Conservation (phyloP, 2,888 invertebrate genomes). For the Yponomeuta cagnagella region DNA sequence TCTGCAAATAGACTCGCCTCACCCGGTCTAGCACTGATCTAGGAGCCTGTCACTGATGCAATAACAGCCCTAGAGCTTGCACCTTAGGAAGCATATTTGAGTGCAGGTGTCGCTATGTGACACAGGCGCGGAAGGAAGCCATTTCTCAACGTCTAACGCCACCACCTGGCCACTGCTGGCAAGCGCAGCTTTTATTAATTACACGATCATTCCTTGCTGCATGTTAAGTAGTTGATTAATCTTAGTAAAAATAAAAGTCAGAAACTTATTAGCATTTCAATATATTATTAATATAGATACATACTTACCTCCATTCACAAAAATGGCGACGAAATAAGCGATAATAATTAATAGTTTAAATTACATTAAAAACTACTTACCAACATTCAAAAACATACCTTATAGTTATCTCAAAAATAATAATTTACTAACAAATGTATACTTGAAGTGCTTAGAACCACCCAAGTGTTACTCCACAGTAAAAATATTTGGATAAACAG, state of each 20-base stretch:
- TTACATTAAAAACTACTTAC: slow-evolving; percentile 70
- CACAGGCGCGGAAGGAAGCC: slow-evolving; percentile 39
- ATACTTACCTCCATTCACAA: slow-evolving; percentile 55
- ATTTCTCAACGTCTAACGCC: slow-evolving; percentile 37
- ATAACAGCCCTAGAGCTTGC: slow-evolving; percentile 31
- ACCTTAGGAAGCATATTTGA: slow-evolving; percentile 29
- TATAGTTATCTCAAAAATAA: slow-evolving; percentile 67
- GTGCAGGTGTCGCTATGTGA: slow-evolving; percentile 12
- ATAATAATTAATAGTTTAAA: slow-evolving; percentile 64
- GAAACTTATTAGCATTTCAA: slow-evolving; percentile 32
- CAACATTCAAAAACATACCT: slow-evolving; percentile 68
- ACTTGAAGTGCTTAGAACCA: slow-evolving; percentile 17
- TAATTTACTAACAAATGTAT: slow-evolving; percentile 70
- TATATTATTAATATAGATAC: slow-evolving; percentile 64
- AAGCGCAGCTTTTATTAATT: slow-evolving; percentile 6
- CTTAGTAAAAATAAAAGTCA: slow-evolving; percentile 5
- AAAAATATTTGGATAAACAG: slow-evolving; percentile 26
- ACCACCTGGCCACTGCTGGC: slow-evolving; percentile 20
- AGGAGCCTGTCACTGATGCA: slow-evolving; percentile 23
- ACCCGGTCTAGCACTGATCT: slow-evolving; percentile 38
- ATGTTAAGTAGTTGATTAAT: not conserved
- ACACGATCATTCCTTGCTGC: not conserved
- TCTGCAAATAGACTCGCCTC: slow-evolving; percentile 56
- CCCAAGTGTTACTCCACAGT: slow-evolving; percentile 25
- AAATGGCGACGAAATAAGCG: slow-evolving; percentile 41